phyloP scores from a whole-genome alignment of 2,113 vertebrate species.

The Phaetusa simplex region DNA sequence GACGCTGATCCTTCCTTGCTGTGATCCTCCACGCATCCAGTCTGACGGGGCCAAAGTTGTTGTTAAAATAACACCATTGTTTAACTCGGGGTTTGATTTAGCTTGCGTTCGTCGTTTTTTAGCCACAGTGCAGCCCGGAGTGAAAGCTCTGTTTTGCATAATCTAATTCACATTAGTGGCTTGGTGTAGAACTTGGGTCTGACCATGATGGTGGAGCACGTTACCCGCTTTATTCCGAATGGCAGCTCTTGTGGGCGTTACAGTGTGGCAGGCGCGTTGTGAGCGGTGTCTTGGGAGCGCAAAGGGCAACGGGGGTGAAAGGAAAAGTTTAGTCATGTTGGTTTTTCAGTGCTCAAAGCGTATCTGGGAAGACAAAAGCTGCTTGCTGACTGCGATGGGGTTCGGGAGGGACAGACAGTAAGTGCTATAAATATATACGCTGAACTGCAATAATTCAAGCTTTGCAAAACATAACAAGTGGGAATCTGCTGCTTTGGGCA shows the following conservation, averaged over 20 bases:
- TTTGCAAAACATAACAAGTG: neutral
- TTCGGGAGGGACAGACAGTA: neutral
- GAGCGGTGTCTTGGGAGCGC: neutral
- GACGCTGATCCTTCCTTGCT: neutral
- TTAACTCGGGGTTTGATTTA: neutral
- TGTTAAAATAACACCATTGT: neutral
- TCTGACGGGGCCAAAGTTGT: neutral
- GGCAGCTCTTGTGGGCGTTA: neutral
- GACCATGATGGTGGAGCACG: neutral
- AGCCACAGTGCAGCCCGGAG: neutral
- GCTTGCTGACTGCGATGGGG: neutral
- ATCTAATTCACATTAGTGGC: neutral
- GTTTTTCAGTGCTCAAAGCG: neutral
- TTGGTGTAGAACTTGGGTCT: neutral
- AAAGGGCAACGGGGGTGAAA: neutral
- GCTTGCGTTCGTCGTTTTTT: neutral
- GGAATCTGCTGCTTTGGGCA: neutral
- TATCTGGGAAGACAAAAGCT: neutral
- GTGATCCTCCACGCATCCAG: accelerated
- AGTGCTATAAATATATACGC: neutral
- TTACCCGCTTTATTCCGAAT: accelerated
- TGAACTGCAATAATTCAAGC: neutral
- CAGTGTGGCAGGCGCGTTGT: accelerated
- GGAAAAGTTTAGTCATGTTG: neutral
- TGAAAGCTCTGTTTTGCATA: neutral